These are phyloP conservation scores for Anomalospiza imberbis DNA, from an alignment of 2,797 vertebrate species.

Conservation along the genomic window DNA sequence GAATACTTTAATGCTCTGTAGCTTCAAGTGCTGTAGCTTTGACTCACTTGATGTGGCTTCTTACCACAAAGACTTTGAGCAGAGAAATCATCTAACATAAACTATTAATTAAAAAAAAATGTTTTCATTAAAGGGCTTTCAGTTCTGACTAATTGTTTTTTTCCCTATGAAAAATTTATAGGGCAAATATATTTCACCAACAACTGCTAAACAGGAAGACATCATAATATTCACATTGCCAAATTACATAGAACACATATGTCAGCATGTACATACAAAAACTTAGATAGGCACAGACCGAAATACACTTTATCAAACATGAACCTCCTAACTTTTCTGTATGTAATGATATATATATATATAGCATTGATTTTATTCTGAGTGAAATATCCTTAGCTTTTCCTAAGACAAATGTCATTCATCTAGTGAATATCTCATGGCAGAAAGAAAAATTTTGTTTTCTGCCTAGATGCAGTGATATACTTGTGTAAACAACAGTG, in stretches of 20 bases:
- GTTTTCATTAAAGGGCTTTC: neutral
- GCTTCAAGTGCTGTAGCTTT: neutral
- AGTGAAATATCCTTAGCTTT: neutral
- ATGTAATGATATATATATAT: neutral
- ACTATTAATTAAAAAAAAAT: neutral
- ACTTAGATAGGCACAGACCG: neutral
- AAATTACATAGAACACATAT: neutral
- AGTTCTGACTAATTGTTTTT: neutral
- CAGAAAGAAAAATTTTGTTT: neutral
- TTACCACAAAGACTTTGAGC: neutral
- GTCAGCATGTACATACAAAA: neutral
- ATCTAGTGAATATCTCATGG: neutral
- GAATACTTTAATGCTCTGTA: neutral
- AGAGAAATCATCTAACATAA: neutral
- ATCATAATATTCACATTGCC: neutral
- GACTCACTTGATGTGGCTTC: neutral
- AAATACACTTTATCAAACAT: neutral
- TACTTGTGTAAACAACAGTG: neutral
- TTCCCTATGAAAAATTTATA: neutral
- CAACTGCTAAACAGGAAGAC: neutral
- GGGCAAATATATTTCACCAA: neutral
- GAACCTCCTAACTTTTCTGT: neutral
- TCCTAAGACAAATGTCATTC: neutral
- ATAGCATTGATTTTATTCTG: neutral
- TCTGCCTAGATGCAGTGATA: neutral